A percentile compares a stretch with the other conserved stretches of the same genome.
Conservation (phyloP, 2,888 invertebrate species). For the Toxonevra muliebris region DNA sequence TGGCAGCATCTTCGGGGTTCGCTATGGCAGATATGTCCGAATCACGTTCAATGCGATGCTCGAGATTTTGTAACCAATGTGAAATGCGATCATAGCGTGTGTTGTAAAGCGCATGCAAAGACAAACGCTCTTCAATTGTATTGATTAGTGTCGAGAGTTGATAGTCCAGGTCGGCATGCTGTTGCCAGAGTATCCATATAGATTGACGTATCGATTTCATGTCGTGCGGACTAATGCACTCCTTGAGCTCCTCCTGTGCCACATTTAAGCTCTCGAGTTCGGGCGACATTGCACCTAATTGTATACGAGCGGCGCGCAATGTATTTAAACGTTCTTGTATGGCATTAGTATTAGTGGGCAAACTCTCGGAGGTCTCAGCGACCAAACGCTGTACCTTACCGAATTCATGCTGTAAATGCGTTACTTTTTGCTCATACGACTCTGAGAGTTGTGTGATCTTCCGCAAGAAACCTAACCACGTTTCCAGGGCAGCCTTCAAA, state of each 20-base stretch:
- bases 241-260: conserved; percentile 83
- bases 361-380: conserved; percentile 68
- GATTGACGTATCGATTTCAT: conserved; percentile 82
- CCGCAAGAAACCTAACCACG: conserved; percentile 80
- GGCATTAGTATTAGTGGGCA: conserved; percentile 70
- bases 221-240: conserved; percentile 84
- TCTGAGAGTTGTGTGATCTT: conserved; percentile 73
- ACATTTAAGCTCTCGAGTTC: conserved; percentile 78
- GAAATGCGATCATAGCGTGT: conserved; percentile 72
- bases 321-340: conserved; percentile 73
- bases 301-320: conserved; percentile 71
- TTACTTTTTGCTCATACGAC: conserved; percentile 72
- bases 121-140: conserved; percentile 78
- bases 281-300: conserved; percentile 64
- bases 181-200: conserved; percentile 81
- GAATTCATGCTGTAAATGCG: conserved; percentile 71
- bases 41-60: conserved; percentile 72
- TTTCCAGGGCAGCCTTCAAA: conserved; percentile 80
- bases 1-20: conserved; percentile 78
- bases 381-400: conserved; percentile 73
- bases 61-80: conserved; percentile 76
- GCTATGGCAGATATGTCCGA: conserved; percentile 68
- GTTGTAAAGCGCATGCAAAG: conserved; percentile 77
- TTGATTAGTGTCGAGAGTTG: conserved; percentile 78
- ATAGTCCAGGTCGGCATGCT: conserved; percentile 82